phyloP scores from a whole-genome alignment of 64 coral and sea anemone genomes.

The Actinia tenebrosa region DNA sequence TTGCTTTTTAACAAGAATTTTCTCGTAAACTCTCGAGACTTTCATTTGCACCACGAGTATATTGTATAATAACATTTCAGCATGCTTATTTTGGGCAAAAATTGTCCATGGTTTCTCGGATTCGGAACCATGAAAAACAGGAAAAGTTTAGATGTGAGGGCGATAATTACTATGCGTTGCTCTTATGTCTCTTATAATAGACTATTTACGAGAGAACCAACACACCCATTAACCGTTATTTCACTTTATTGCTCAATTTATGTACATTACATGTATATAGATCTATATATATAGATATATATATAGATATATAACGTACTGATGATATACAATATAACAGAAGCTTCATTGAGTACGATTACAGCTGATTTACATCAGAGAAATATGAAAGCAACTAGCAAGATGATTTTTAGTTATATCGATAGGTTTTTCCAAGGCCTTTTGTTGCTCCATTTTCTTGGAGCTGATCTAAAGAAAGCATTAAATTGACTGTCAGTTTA shows the following conservation, averaged over 20 bases:
- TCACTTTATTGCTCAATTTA: background rate
- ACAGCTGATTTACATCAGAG: too few species aligned
- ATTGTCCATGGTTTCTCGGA: background rate
- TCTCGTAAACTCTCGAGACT: background rate
- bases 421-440: background rate
- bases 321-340: background rate
- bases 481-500: background rate
- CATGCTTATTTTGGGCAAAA: background rate
- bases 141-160: background rate
- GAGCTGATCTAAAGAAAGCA: background rate
- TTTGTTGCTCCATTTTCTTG: background rate
- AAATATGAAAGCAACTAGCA: background rate
- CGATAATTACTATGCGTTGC: background rate
- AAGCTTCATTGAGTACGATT: too few species aligned
- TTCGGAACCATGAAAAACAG: background rate
- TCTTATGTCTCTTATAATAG: background rate
- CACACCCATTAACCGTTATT: background rate
- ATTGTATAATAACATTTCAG: background rate
- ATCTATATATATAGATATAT: background rate
- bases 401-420: background rate
- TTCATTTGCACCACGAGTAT: background rate
- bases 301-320: background rate
- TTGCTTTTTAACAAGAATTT: background rate
- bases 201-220: background rate
- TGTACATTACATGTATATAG: background rate